phyloP scores from a whole-genome alignment of 2,113 vertebrate genomes.

The Tupaia chinensis region DNA sequence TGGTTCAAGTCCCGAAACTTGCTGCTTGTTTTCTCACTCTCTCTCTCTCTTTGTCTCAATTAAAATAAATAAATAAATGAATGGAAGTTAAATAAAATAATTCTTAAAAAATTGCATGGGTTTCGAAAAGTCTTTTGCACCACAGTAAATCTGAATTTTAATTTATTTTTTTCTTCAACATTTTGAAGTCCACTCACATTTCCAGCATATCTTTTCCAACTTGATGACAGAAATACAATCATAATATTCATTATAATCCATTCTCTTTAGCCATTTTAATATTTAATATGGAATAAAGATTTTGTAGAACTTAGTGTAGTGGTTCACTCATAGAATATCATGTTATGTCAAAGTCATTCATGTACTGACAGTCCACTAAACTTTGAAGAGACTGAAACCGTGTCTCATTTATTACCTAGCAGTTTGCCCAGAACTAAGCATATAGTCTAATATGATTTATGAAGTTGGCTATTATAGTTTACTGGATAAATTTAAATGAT shows the following conservation, averaged over 20 bases:
- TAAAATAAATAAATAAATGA: too few species aligned
- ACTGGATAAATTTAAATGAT: neutral
- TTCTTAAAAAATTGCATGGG: too few species aligned
- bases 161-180: too few species aligned
- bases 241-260: neutral
- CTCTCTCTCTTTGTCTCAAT: too few species aligned
- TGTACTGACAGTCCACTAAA: neutral
- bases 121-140: too few species aligned
- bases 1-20: too few species aligned
- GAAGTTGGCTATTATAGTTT: neutral
- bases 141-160: too few species aligned
- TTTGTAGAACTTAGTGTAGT: neutral
- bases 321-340: neutral
- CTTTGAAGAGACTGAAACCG: neutral
- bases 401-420: neutral
- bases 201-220: neutral
- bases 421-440: neutral
- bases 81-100: too few species aligned
- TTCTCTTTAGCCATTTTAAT: neutral
- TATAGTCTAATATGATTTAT: neutral
- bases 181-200: neutral
- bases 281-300: neutral
- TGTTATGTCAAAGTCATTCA: neutral
- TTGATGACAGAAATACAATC: neutral
- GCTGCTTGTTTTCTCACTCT: too few species aligned